Base-by-base conservation (phyloP, 2,797 vertebrate genomes). In the Crocidura indochinensis region DNA sequence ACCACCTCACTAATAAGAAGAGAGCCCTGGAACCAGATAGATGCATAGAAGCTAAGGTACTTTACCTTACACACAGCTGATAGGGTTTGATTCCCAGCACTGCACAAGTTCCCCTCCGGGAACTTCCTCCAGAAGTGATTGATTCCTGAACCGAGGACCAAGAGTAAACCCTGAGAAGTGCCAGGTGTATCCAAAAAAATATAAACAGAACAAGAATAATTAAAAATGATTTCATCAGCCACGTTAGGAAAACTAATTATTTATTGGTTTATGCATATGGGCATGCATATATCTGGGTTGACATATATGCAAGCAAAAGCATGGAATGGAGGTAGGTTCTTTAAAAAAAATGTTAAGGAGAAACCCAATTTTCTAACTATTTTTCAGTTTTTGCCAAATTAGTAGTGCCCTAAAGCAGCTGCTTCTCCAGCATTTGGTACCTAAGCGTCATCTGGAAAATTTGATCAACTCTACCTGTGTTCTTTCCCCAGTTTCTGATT, bases 161-260 rank as follows among this genome's bases (percentile, higher is more conserved):
- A 24, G 22, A 27, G 62, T 27, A 65, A 27, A 24, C 8, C 26
- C 62, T 65, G 62, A 26, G 62, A 8, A 26, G 24, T 65, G 10
- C 62, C 62, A 65, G 62, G 24, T 26, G 8, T 60, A 20, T 17
- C 56, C 20, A 20, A 60, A 60, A 38, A 20, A 60, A 60, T 20
- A 51, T 20, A 60, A 60, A 20, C 56, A 60, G 20, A 60, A 60
- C 56, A 15, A 64, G 60, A 26, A 67, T n/a, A 74, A 74, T 60
- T 64, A 88, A 56, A 12, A 78, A 74, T 79, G 75, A 74, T 73
- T 77, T 83, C 49, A 27, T 29, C 68, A 46, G 77, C 44, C 68
- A 47, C 76, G 85, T 76, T 44, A 62, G 72, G 44, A 26, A 62
- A 46, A 44, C 38, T 51, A 53, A 26, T 77, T 51, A 47, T 64